phyloP scores from a whole-genome alignment of 1,140 invertebrate species.

The Onthophagus taurus region DNA sequence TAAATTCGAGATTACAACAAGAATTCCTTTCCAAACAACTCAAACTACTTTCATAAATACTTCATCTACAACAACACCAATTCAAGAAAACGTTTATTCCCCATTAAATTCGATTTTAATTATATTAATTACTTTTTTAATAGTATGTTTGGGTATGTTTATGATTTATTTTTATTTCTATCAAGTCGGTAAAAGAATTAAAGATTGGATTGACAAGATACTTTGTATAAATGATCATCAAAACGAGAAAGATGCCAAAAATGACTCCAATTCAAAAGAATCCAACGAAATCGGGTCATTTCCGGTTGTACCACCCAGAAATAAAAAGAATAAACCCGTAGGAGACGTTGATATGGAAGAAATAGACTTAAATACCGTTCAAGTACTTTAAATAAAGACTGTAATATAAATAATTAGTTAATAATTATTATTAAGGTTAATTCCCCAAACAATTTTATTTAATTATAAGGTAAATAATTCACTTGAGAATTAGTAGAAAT shows the following conservation, averaged over 20 bases:
- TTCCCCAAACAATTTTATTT: too few relatives aligned
- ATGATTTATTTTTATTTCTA: conserved; percentile 37
- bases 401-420: too few relatives aligned
- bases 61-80: conserved; percentile 9
- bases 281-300: neutral
- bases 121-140: conserved; percentile 34
- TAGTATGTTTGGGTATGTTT: conserved; percentile 34
- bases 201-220: conserved; percentile 27
- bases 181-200: conserved; percentile 32
- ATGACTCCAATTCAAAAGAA: neutral
- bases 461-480: too few relatives aligned
- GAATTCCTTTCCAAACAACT: too few relatives aligned
- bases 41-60: conserved; percentile 11
- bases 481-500: too few relatives aligned
- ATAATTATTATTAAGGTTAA: too few relatives aligned
- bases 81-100: conserved; percentile 25
- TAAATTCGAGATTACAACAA: conserved; percentile 11
- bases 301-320: conserved; percentile 6
- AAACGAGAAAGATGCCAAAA: neutral
- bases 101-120: conserved; percentile 30
- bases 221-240: neutral
- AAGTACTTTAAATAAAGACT: too few relatives aligned
- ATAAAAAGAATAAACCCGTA: neutral
- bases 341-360: conserved; percentile 8
- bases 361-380: conserved; percentile 1